Percentiles rank a stretch among this genome's conserved stretches.
Evolutionary conservation across 2,888 invertebrate species (phyloP).

Genomic region (Micoletzkya japonica): DNA sequence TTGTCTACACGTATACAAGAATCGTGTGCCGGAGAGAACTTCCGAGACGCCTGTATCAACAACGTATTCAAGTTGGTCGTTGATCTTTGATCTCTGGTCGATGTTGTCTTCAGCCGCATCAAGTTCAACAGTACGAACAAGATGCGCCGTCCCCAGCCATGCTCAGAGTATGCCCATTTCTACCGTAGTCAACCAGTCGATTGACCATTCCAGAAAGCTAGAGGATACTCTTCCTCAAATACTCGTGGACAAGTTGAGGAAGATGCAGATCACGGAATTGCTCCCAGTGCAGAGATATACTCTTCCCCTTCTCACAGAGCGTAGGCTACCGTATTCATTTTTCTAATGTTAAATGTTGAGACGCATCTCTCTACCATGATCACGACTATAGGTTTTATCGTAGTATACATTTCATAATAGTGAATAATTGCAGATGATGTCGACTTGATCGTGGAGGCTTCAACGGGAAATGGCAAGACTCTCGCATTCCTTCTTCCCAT

Average conservation of each 20-base stretch:
- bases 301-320: background rate
- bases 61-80: conserved; percentile 21
- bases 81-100: background rate
- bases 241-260: background rate
- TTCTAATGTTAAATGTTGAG: background rate
- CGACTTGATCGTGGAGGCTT: conserved; percentile 17
- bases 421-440: background rate
- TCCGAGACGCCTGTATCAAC: conserved; percentile 8
- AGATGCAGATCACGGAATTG: background rate
- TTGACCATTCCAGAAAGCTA: conserved; percentile 7
- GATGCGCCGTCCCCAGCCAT: too few species aligned
- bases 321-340: background rate
- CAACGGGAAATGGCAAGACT: conserved; percentile 27
- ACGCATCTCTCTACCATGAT: background rate
- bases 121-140: conserved; percentile 7
- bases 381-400: background rate
- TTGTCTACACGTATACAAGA: background rate
- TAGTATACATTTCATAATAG: background rate
- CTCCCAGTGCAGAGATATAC: conserved; percentile 23
- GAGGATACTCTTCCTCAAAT: background rate
- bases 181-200: background rate
- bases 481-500: conserved; percentile 26
- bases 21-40: conserved; percentile 4
- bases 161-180: background rate
- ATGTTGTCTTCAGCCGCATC: conserved; percentile 9